Percentiles rank a stretch among this genome's conserved stretches.
These are phyloP conservation scores for Lepus timidus DNA, from an alignment of 2,113 vertebrate genomes.

Conservation along the genomic window DNA sequence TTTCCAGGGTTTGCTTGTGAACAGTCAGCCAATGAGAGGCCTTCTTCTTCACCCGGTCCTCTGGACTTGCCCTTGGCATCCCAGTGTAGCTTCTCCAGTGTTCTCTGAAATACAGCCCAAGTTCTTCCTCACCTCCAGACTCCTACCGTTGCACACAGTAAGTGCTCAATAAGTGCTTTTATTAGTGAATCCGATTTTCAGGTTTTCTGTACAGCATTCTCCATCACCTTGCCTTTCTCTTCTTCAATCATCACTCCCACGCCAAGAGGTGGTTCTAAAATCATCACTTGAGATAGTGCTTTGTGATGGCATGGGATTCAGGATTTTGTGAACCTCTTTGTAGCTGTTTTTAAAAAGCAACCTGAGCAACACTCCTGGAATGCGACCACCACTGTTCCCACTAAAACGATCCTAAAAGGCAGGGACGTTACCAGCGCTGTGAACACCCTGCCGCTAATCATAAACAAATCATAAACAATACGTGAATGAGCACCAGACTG, in stretches of 20 bases:
- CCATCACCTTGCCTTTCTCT: neutral
- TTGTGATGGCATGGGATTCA: neutral
- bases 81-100: neutral
- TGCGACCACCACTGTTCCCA: neutral
- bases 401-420: neutral
- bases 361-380: neutral
- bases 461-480: neutral
- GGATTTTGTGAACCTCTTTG: neutral
- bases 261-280: neutral
- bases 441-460: neutral
- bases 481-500: neutral
- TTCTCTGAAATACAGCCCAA: neutral
- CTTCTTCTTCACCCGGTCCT: neutral
- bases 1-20: neutral
- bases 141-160: neutral
- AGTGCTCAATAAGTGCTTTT: slow-evolving; percentile 10
- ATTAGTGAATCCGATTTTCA: neutral
- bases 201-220: neutral
- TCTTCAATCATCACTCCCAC: neutral
- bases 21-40: neutral
- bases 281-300: neutral
- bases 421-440: neutral
- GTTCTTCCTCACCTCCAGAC: neutral
- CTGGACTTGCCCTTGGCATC: neutral
- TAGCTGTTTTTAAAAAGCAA: neutral